phyloP scores from a whole-genome alignment of 2,113 vertebrate genomes.

The Piprites chloris region DNA sequence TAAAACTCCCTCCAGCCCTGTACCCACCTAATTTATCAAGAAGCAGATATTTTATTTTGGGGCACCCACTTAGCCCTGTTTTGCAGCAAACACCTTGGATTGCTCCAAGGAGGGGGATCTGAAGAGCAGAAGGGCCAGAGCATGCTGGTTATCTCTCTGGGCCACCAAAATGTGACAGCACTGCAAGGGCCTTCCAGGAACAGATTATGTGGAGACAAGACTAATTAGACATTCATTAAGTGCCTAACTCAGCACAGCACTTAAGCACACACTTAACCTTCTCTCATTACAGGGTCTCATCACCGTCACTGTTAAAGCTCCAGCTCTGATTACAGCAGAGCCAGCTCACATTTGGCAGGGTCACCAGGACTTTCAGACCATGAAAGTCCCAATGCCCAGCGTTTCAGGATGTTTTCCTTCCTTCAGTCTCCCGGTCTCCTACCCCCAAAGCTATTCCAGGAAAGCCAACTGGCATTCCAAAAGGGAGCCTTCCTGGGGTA shows the following conservation, averaged over 20 bases:
- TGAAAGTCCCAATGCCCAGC: accelerated
- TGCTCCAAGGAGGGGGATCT: not conserved
- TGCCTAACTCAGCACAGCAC: slow-evolving; percentile 35
- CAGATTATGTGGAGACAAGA: not conserved
- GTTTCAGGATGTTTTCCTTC: not conserved
- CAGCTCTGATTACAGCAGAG: not conserved
- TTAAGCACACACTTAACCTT: slow-evolving; percentile 40
- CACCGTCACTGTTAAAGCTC: not conserved
- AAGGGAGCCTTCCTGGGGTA: not conserved
- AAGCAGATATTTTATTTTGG: not conserved
- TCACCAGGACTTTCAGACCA: not conserved
- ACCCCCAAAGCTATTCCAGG: not conserved
- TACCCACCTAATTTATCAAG: not conserved
- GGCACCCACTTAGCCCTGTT: not conserved
- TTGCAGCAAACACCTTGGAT: not conserved
- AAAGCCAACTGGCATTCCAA: not conserved
- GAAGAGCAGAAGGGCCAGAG: not conserved
- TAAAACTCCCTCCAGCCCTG: not conserved
- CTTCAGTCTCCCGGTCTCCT: not conserved
- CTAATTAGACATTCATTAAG: slow-evolving; percentile 39
- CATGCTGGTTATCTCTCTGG: not conserved
- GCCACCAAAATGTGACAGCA: not conserved
- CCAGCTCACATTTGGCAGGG: not conserved
- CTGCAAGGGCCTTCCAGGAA: not conserved
- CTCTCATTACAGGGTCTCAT: slow-evolving; percentile 25